Evolutionary conservation across 2,113 vertebrate genomes (phyloP), one percentile per base, ranked within the genome.

Genomic region (Cricetomys ansorgei): DNA sequence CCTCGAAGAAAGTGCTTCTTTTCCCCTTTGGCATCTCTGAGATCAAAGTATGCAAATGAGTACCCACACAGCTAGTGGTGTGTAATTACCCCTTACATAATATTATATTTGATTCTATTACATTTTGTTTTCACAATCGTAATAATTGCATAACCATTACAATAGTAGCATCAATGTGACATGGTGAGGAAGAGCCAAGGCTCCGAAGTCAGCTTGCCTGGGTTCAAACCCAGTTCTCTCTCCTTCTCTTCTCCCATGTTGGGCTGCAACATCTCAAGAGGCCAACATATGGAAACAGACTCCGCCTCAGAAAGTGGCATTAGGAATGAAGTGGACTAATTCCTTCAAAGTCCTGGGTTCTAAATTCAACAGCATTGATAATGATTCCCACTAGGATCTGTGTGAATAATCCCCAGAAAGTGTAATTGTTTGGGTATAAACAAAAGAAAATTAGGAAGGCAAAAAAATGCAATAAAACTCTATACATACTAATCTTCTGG

Each of bases 41-140:
- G 95, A 95, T 59, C 88, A 79, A 89, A 96, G 88, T 89, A 95
- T 96, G 95, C 85, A 96, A 95, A 89, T 95, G 94, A 97, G 90
- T 40, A 57, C 92, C 81, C 88, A 77, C 76, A 80, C 77, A 81
- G 70, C 76, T 97, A 97, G 97, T n/a, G 97, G 55, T 50, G 50
- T 70, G 37, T 91, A 95, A 89, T 96, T 94, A 95, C 70, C 62
- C 73, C 91, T 92, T 94, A 94, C 81, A 97, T 81, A 94, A 86
- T 96, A 88, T 89, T 87, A 80, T 37, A 91, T 94, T 90, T 88
- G 67, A 90, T 88, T 73, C n/a, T 79, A 83, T 93, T 92, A 92
- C 11, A 69, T 92, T 87, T 62, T 80, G 59, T 86, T 94, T 91
- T 65, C 75, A 73, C 79, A 92, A 37, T 83, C 89, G 80, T 92